Evolutionary conservation across 2,888 invertebrate species (phyloP).

Genomic region (Ormyrus pomaceus): DNA sequence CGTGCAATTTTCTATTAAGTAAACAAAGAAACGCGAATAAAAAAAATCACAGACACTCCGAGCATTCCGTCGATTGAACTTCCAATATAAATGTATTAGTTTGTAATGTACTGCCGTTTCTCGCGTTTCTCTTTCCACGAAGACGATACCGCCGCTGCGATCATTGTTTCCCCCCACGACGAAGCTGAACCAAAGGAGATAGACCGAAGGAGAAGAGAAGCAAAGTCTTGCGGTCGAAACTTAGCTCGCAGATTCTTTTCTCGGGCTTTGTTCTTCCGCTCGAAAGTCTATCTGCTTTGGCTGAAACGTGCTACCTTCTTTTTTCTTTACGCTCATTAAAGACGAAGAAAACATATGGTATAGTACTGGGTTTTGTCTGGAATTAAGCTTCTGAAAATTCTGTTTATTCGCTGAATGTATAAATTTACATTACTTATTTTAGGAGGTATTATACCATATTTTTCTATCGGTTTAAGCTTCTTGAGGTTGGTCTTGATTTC

Average conservation of each 20-base stretch:
- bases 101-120: slow-evolving; percentile 45
- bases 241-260: too few species aligned
- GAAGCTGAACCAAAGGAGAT: slow-evolving; percentile 2
- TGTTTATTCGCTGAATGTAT: not conserved
- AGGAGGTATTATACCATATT: slow-evolving; percentile 33
- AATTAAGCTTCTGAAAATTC: not conserved
- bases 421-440: not conserved
- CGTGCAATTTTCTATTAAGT: slow-evolving; percentile 38
- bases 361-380: slow-evolving; percentile 11
- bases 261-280: too few species aligned
- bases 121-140: slow-evolving; percentile 38
- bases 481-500: slow-evolving; percentile 9
- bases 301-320: slow-evolving; percentile 34
- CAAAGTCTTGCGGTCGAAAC: too few species aligned
- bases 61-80: slow-evolving; percentile 52
- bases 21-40: slow-evolving; percentile 26
- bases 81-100: slow-evolving; percentile 40
- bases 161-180: slow-evolving; percentile 38
- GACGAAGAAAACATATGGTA: slow-evolving; percentile 31
- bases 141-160: slow-evolving; percentile 25
- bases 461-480: slow-evolving; percentile 24
- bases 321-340: slow-evolving; percentile 19
- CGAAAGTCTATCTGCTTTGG: too few species aligned
- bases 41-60: slow-evolving; percentile 5
- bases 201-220: too few species aligned